Percentiles rank a stretch among this genome's conserved stretches.
Conservation (phyloP, 2,797 vertebrate genomes). For the Lutjanus campechanus region DNA sequence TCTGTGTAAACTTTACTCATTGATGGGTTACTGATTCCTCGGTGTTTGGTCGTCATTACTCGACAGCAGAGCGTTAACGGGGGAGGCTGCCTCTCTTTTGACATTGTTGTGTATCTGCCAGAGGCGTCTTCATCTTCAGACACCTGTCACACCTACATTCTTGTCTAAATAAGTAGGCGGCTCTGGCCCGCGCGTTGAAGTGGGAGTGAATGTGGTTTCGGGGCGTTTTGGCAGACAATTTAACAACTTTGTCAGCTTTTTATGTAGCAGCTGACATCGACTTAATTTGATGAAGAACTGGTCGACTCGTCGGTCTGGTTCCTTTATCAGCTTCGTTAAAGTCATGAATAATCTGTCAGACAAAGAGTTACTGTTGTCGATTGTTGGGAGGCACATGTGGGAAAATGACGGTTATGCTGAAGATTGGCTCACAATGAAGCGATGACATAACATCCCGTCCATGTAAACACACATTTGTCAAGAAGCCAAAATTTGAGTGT, state of each 20-base stretch:
- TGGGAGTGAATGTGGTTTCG: background rate
- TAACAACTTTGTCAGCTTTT: constrained; percentile 18
- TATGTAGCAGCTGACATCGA: background rate
- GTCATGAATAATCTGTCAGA: background rate
- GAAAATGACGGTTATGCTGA: background rate
- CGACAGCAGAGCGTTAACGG: constrained; percentile 11
- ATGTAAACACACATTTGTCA: background rate
- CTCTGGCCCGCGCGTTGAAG: background rate
- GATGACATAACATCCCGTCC: background rate
- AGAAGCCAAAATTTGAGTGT: background rate
- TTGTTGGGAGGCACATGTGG: background rate
- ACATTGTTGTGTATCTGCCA: constrained; percentile 26
- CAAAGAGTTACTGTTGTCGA: constrained; percentile 5
- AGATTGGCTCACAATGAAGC: background rate
- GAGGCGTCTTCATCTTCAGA: constrained; percentile 12
- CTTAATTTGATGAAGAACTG: background rate
- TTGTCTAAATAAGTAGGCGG: constrained; percentile 7
- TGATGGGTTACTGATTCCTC: background rate
- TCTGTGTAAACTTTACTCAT: background rate
- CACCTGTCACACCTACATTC: constrained; percentile 59
- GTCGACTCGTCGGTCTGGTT: constrained; percentile 25
- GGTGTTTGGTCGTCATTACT: background rate
- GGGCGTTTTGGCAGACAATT: constrained; percentile 18
- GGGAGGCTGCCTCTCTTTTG: background rate
- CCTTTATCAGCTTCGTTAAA: background rate